Base-by-base conservation (phyloP, 2,888 invertebrate species). In the Iselma pallidipennis region DNA sequence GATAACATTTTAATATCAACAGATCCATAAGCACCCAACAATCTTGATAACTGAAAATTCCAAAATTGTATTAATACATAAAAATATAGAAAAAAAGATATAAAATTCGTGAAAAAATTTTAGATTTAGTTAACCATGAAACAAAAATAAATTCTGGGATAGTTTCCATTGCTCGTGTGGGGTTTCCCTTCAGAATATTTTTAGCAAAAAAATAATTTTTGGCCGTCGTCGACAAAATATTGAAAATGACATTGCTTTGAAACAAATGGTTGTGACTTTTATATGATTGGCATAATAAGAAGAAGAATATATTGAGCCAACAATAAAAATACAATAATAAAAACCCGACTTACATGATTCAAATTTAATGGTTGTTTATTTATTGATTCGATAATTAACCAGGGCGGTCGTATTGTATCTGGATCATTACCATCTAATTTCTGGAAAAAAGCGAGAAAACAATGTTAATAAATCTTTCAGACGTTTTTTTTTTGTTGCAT, bases 1-100 rank as follows among this genome's bases (percentile, higher is more conserved):
- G 86, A 84, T 61, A 83, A 80, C 37, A 84, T 84, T 74, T 85
- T 86, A 10, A 91, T 81, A 78, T 91, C 91, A 26, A 90, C 83
- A 37, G 84, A 83, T 0, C 90, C 90, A 77, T 83, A 88, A 12
- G 79, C 76, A 10, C 87, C 85, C 55, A 91, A 83, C 59, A 84
- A 77, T 31, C 84, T 80, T 45, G 84, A 82, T 66, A 89, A 78
- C 89, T 89, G 75, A 63, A 76, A 74, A n/a, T n/a, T n/a, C n/a
- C n/a, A 48, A 57, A 55, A 50, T 26, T 12, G 3, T 7, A 48
- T 19, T 48, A 2, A 10, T 48, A n/a, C 14, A 48, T 2, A 53
- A 62, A 23, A 55, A 55, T 9, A 49, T 14, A 16, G 16, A 49
- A 12, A 52, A 31, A 52, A 26, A 16, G 21, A 45, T 28, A 56